phyloP scores from a whole-genome alignment of 2,888 invertebrate genomes.

The Disparrhopalites patrizii region DNA sequence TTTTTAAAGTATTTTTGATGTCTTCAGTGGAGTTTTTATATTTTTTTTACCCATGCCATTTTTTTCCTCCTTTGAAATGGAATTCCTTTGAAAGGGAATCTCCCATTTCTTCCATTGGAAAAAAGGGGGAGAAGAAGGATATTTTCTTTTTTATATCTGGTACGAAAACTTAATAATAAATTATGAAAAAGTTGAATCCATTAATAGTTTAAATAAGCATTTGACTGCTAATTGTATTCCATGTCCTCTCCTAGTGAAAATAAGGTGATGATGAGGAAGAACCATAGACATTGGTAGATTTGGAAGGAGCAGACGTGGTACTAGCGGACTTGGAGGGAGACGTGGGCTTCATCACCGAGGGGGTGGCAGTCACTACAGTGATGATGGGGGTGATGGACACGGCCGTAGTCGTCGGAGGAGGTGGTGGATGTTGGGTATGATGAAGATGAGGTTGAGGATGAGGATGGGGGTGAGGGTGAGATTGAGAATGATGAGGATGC shows the following conservation, averaged over 20 bases:
- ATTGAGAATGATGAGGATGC: neutral
- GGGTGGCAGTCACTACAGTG: conserved; percentile 24
- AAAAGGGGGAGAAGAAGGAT: too few species aligned
- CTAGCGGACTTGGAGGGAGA: neutral
- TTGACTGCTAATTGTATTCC: neutral
- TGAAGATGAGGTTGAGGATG: neutral
- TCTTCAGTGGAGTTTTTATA: too few species aligned
- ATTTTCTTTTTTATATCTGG: neutral
- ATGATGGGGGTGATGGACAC: neutral
- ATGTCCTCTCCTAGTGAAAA: conserved; percentile 5
- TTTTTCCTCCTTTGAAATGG: too few species aligned
- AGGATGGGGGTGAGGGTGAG: neutral
- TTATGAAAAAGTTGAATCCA: neutral
- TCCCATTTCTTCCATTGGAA: too few species aligned
- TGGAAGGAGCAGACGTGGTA: neutral
- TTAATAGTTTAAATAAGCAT: neutral
- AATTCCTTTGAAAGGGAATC: too few species aligned
- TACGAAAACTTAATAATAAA: neutral
- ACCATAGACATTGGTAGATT: neutral
- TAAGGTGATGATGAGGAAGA: conserved; percentile 10
- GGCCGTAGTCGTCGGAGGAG: neutral
- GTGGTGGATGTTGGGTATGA: neutral
- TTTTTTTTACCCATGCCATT: too few species aligned
- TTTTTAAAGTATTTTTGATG: too few species aligned
- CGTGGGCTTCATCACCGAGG: conserved; percentile 3